Base-by-base conservation (phyloP, 2,888 invertebrate genomes). In the Embidobia sp. region DNA sequence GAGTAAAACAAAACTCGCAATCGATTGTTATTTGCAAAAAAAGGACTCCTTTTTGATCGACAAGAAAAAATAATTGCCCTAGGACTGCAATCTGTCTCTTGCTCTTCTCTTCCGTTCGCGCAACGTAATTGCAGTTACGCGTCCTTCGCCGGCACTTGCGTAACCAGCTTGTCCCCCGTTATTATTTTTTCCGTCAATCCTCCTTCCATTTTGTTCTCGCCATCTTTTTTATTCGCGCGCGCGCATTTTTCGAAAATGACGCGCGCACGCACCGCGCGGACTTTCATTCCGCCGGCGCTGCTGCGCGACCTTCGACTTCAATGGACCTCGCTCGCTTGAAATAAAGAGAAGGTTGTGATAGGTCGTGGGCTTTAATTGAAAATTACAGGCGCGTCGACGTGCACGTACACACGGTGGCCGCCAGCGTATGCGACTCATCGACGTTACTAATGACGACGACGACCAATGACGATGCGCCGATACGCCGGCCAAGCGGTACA, bases 331-430 rank as follows among this genome's bases (percentile, higher is more conserved):
- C 69, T 79, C 78, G 77, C 80, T 82, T 79, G 79, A 80, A 82
- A 80, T 80, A 76, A 81, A 77, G 80, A 55, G 77, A 81, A 81
- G 81, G 83, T 87, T 88, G 85, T 86, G 88, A 86, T 88, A 88
- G 87, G 88, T 88, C 88, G 86, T 70, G 77, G 79, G 79, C 79
- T 80, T 79, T 79, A 80, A 81, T 79, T 79, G 80, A 79, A 79
- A 80, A 80, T 82, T 80, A 79, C 80, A 79, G 70, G 79, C 76
- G 74, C 76, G 76, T 70, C 49, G 51, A 67, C 78, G 64, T 42
- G 53, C 64, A 57, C 49, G 61, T 61, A 72, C 48, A 61, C 59
- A 59, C 61, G 22, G 15, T 46, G 53, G 19, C 44, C 53, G 51
- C 37, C 48, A 35, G 64, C 70, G 49, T 61, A 51, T 57, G 64